A percentile compares a stretch with the other conserved stretches of the same genome.
These are phyloP conservation scores for Acanthosepion lycidas DNA, from an alignment of 2,888 invertebrate genomes.

Conservation along the genomic window DNA sequence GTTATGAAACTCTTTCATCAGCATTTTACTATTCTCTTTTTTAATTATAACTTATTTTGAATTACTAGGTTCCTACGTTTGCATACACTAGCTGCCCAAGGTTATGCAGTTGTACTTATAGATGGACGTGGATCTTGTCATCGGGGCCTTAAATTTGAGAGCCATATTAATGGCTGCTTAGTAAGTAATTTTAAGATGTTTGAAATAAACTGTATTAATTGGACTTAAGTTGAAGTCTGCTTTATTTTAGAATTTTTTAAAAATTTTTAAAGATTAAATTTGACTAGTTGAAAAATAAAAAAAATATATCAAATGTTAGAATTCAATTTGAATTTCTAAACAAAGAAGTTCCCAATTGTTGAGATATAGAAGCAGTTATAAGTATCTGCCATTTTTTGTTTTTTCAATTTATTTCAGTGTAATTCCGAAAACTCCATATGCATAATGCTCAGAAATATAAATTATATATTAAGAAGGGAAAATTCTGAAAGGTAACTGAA, in stretches of 20 bases:
- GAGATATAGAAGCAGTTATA: no score
- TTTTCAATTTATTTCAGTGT: no score
- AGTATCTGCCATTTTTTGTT: no score
- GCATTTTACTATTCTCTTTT: neutral
- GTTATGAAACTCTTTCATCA: neutral
- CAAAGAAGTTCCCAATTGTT: no score
- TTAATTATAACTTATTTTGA: neutral
- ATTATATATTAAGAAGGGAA: no score
- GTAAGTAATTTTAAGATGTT: conserved; percentile 69
- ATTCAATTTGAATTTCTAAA: no score
- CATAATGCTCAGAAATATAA: no score
- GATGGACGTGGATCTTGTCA: conserved; percentile 97
- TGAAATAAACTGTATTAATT: neutral
- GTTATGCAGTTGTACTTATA: conserved; percentile 95
- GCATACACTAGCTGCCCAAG: conserved; percentile 95
- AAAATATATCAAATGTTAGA: no score
- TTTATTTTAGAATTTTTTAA: neutral
- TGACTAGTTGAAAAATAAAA: no score
- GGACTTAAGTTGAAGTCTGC: neutral
- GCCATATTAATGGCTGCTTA: conserved; percentile 90
- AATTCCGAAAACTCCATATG: no score
- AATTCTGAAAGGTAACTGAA: no score
- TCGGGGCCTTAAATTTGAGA: conserved; percentile 92
- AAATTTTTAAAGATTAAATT: no score
- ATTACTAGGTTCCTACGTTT: conserved; percentile 85